phyloP scores from a whole-genome alignment of 1,140 invertebrate genomes.

The Lepidurus couesii region DNA sequence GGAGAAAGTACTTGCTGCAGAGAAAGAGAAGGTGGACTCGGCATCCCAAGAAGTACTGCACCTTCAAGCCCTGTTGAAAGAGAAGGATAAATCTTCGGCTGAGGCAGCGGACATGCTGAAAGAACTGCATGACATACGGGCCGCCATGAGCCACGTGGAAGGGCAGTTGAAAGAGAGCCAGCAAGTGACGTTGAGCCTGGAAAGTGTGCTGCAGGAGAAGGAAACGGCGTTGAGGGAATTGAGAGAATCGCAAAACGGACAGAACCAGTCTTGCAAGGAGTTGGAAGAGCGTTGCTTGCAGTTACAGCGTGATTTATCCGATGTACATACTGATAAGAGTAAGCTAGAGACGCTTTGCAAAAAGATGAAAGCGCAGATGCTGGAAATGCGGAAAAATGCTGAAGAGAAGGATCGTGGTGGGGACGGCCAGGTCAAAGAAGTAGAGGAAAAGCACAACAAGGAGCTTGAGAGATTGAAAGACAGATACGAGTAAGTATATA shows the following conservation, averaged over 20 bases:
- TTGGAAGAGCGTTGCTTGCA: conserved; percentile 31
- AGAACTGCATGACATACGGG: not conserved
- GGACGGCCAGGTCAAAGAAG: conserved; percentile 29
- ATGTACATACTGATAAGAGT: conserved; percentile 24
- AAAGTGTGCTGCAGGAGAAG: not conserved
- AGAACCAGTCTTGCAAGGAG: conserved; percentile 21
- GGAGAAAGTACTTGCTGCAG: conserved; percentile 2
- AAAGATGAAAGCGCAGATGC: conserved; percentile 35
- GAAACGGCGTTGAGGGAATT: conserved; percentile 2
- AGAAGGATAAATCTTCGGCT: conserved; percentile 12
- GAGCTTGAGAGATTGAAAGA: conserved; percentile 10
- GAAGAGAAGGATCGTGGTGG: conserved; percentile 26
- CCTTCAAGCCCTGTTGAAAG: not conserved
- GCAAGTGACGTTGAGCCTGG: not conserved
- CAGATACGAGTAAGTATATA: conserved; percentile 39
- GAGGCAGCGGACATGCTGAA: not conserved
- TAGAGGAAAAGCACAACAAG: not conserved
- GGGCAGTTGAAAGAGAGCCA: not conserved
- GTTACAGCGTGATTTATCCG: conserved; percentile 15
- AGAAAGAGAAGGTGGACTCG: conserved; percentile 22
- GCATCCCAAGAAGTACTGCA: not conserved
- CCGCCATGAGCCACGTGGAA: conserved; percentile 1
- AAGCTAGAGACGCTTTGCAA: conserved; percentile 25
- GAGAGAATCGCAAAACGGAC: not conserved
- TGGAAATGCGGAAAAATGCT: conserved; percentile 37